Base-by-base conservation (phyloP, 2,888 invertebrate genomes). In the Diaprepes abbreviatus region DNA sequence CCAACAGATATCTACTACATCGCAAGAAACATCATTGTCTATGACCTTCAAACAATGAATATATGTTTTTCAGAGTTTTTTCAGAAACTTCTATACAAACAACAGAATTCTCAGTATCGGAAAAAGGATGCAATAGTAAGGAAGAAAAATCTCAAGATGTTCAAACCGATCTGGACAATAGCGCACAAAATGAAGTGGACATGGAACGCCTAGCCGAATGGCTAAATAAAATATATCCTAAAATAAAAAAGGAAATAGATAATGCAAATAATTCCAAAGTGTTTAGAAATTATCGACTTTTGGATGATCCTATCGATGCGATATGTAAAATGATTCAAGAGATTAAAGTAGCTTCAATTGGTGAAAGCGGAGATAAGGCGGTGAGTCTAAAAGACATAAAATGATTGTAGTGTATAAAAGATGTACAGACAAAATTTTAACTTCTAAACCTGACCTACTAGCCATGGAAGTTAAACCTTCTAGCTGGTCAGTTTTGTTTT, bases 141-240 rank as follows among this genome's bases (percentile, higher is more conserved):
- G 78, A 76, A 48, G 80, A 80, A 50, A 81, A 79, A 33, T 74
- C 74, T 31, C 74, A 76, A 36, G 77, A 80, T 71, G 83, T 82
- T 0, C 87, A 87, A 83, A 87, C 87, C 0, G 82, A 84, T 38
- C 33, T 67, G 1, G 55, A 65, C 1, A 57, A 70, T 57, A 33
- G 66, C 14, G 48, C 62, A 14, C 21, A 19, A n/a, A 19, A 58
- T 14, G 78, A 81, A 55, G 80, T 79, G 2, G 86, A 87, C 76
- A 84, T 85, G 74, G 78, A 83, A 7, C 85, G 84, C 65, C 72
- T 88, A 60, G 85, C 85, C 6, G 79, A 78, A 19, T 88, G 85
- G 84, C 70, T 88, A n/a, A 82, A 82, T 12, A 81, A 81, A 71
- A 84, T 87, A 19, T 87, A 81, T 72, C 86, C 87, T 0, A 73